Conservation (phyloP, 53 echinoderm and acorn worm genomes). For the Echinarachnius parma region DNA sequence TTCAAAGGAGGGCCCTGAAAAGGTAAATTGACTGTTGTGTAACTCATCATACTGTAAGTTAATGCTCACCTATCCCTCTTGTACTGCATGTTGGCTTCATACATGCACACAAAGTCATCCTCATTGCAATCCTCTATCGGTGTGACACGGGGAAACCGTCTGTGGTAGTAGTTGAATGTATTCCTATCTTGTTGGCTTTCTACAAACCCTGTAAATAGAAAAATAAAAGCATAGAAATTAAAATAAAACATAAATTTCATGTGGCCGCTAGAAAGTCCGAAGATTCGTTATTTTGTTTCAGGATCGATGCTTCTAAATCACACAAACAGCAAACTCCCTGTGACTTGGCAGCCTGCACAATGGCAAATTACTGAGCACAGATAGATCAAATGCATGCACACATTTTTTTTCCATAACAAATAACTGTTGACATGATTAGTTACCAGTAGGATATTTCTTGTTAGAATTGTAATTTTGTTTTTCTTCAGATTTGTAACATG, state of each 20-base stretch:
- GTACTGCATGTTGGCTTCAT: slow-evolving; percentile 89
- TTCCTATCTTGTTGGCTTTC: slow-evolving; percentile 71
- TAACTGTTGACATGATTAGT: too few relatives aligned
- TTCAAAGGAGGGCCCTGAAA: background rate
- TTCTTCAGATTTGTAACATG: too few relatives aligned
- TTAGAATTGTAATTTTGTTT: too few relatives aligned
- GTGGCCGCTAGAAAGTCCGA: too few relatives aligned
- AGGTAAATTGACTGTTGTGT: background rate
- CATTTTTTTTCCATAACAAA: too few relatives aligned
- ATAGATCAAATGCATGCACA: too few relatives aligned
- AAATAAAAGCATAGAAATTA: background rate
- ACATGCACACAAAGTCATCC: slow-evolving; percentile 84
- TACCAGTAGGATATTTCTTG: too few relatives aligned
- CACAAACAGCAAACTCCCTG: too few relatives aligned
- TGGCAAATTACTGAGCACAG: too few relatives aligned
- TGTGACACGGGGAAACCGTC: slow-evolving; percentile 69
- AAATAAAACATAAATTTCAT: background rate
- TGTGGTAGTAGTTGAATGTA: slow-evolving; percentile 83
- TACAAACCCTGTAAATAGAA: slow-evolving; percentile 68
- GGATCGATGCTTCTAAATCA: background rate
- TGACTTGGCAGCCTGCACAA: too few relatives aligned
- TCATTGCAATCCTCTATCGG: slow-evolving; percentile 72
- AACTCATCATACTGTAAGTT: background rate
- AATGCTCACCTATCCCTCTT: slow-evolving; percentile 77
- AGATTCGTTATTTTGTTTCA: too few relatives aligned